Percentiles rank a stretch among this genome's conserved stretches.
Evolutionary conservation across 2,888 invertebrate genomes (phyloP).

Genomic region (Erebia ligea): DNA sequence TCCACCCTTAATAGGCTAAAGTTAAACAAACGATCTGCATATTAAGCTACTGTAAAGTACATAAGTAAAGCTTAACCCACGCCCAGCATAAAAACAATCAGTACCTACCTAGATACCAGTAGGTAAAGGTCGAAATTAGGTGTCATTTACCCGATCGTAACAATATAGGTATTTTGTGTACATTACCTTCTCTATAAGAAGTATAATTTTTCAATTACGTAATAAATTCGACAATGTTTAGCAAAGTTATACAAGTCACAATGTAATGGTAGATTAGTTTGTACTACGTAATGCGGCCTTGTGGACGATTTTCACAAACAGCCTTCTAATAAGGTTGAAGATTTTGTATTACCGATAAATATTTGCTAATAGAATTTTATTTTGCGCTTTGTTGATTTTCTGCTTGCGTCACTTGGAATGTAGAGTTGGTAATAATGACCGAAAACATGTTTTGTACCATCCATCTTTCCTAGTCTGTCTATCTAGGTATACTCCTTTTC

Average conservation of each 20-base stretch:
- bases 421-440: background rate
- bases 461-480: too few species aligned
- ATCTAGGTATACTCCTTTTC: too few species aligned
- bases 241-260: background rate
- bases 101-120: background rate
- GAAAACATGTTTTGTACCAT: background rate
- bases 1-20: too few species aligned
- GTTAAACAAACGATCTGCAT: slow-evolving; percentile 4
- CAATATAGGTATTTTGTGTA: background rate
- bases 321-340: slow-evolving; percentile 57
- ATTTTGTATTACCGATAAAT: slow-evolving; percentile 39
- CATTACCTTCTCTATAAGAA: background rate
- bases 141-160: background rate
- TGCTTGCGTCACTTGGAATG: slow-evolving; percentile 5
- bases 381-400: slow-evolving; percentile 11
- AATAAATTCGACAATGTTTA: background rate
- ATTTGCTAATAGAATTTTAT: slow-evolving; percentile 18
- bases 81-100: background rate
- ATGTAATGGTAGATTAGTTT: background rate
- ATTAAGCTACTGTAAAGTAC: background rate
- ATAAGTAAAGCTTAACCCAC: background rate
- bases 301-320: slow-evolving; percentile 51
- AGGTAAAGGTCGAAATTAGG: background rate
- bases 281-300: slow-evolving; percentile 54
- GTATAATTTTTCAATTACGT: background rate